Conservation (phyloP, 2,113 vertebrate species). For the Dunckerocampus dactyliophorus region DNA sequence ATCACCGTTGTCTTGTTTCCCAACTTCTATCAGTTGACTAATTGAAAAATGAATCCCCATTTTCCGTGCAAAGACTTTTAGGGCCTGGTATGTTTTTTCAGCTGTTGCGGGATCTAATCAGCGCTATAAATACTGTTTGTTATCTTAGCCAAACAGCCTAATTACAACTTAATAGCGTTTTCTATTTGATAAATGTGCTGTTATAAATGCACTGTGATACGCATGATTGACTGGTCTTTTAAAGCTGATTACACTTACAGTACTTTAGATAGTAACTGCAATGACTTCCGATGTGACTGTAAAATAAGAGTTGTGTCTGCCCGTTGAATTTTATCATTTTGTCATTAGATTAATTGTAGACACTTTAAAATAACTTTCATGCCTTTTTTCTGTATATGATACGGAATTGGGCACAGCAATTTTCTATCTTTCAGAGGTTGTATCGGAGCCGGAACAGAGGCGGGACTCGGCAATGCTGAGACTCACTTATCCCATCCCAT, state of each 20-base stretch:
- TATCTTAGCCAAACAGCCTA: conserved; percentile 50
- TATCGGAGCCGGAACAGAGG: too few species aligned
- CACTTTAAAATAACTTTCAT: too few species aligned
- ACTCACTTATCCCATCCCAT: too few species aligned
- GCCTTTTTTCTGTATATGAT: too few species aligned
- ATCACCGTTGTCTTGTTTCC: conserved; percentile 39
- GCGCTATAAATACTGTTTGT: conserved; percentile 52
- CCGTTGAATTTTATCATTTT: too few species aligned
- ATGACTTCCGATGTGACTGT: not conserved
- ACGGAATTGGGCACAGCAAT: too few species aligned
- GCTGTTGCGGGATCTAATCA: conserved; percentile 35
- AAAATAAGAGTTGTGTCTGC: not conserved
- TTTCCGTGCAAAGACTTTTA: conserved; percentile 32
- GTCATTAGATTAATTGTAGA: too few species aligned
- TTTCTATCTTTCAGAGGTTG: too few species aligned
- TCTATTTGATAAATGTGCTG: not conserved
- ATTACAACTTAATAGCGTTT: conserved; percentile 19
- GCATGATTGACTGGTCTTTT: not conserved
- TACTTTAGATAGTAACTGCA: not conserved
- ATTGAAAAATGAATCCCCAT: conserved; percentile 33
- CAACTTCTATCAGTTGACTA: conserved; percentile 30
- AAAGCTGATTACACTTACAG: not conserved
- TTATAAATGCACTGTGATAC: conserved; percentile 2
- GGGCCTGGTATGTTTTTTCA: conserved; percentile 50
- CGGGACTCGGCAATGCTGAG: too few species aligned